A percentile compares a stretch with the other conserved stretches of the same genome.
phyloP scores from a whole-genome alignment of 2,888 invertebrate genomes.

The Neoaliturus tenellus region DNA sequence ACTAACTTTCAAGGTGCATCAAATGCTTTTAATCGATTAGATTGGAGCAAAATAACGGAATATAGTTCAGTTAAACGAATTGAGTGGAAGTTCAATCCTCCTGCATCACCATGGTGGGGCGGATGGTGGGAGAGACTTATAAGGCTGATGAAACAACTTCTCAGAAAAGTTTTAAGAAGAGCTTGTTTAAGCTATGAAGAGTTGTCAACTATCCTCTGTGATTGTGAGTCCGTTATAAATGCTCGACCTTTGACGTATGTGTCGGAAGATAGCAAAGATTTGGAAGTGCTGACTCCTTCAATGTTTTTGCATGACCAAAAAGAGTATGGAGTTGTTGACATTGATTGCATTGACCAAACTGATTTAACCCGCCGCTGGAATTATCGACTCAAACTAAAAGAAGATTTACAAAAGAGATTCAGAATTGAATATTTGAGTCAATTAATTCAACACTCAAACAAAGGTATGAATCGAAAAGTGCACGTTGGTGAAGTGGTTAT shows the following conservation, averaged over 20 bases:
- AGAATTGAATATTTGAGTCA: slow-evolving; percentile 56
- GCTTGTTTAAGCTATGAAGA: slow-evolving; percentile 53
- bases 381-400: slow-evolving; percentile 30
- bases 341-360: slow-evolving; percentile 35
- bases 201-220: slow-evolving; percentile 57
- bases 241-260: slow-evolving; percentile 22
- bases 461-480: background rate
- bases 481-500: slow-evolving; percentile 45
- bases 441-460: slow-evolving; percentile 18
- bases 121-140: slow-evolving; percentile 69
- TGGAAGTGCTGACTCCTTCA: slow-evolving; percentile 65
- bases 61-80: slow-evolving; percentile 60
- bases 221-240: slow-evolving; percentile 29
- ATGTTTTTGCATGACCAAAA: slow-evolving; percentile 64
- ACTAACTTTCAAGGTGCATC: slow-evolving; percentile 70
- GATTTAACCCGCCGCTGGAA: slow-evolving; percentile 30
- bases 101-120: slow-evolving; percentile 72
- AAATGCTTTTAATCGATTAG: slow-evolving; percentile 73
- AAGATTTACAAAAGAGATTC: slow-evolving; percentile 57
- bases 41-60: slow-evolving; percentile 71
- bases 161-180: slow-evolving; percentile 52
- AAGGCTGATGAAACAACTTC: slow-evolving; percentile 53
- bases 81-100: slow-evolving; percentile 70
- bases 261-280: slow-evolving; percentile 57
- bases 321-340: slow-evolving; percentile 47